A percentile compares a stretch with the other conserved stretches of the same genome.
Conservation (phyloP, 2,888 invertebrate species). For the Drosophila kambysellisi region DNA sequence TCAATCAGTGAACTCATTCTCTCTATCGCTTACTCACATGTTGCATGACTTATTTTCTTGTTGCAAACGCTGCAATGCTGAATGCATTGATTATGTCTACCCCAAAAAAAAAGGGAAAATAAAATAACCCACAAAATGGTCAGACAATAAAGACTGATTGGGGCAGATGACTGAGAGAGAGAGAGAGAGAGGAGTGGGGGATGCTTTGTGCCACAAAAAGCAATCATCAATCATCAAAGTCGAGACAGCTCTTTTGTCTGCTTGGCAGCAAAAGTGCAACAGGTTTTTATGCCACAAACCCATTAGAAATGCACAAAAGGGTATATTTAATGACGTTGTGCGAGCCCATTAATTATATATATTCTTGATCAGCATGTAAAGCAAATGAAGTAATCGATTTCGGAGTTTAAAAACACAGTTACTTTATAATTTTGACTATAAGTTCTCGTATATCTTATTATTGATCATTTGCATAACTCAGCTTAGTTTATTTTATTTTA, state of each 20-base stretch:
- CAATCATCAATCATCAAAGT: background rate
- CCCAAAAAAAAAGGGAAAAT: constrained; percentile 8
- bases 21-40: constrained; percentile 13
- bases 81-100: constrained; percentile 57
- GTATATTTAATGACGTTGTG: background rate
- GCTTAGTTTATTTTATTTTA: background rate
- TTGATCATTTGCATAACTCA: too few relatives aligned
- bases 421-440: background rate
- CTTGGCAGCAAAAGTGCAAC: background rate
- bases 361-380: background rate
- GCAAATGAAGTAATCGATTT: background rate
- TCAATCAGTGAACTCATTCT: background rate
- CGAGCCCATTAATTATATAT: background rate
- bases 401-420: background rate
- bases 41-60: constrained; percentile 46
- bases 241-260: constrained; percentile 2
- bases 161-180: background rate
- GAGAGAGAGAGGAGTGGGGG: too few relatives aligned
- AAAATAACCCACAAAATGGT: constrained; percentile 12
- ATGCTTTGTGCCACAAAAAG: background rate
- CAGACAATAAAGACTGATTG: constrained; percentile 15
- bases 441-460: background rate
- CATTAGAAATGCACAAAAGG: background rate
- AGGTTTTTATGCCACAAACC: background rate
- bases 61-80: constrained; percentile 29